Conservation (phyloP, 2,888 invertebrate species). For the Euspilapteryx auroguttella region DNA sequence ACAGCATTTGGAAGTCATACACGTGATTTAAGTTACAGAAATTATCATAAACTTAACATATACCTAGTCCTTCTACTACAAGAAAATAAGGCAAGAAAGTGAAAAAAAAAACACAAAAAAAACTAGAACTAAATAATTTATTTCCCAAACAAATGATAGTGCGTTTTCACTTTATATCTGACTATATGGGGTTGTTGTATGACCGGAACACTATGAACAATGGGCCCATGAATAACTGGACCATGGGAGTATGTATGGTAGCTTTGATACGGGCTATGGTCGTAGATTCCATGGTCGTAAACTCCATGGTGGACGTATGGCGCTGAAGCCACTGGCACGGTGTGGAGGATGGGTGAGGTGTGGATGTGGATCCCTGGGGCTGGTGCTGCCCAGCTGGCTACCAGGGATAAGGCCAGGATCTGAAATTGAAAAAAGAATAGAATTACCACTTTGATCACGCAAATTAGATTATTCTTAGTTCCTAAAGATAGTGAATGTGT, state of each 20-base stretch:
- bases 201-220: conserved; percentile 19
- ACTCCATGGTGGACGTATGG: conserved; percentile 3
- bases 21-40: too few species aligned
- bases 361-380: conserved; percentile 17
- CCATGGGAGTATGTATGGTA: conserved; percentile 15
- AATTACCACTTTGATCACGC: background rate
- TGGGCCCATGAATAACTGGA: too few species aligned
- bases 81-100: too few species aligned
- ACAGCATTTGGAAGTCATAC: too few species aligned
- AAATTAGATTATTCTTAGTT: too few species aligned
- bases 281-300: too few species aligned
- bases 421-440: conserved; percentile 7
- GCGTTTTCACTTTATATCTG: conserved; percentile 8
- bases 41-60: too few species aligned
- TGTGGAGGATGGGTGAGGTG: conserved; percentile 12
- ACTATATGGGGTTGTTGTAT: conserved; percentile 21
- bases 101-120: too few species aligned
- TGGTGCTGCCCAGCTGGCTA: conserved; percentile 9
- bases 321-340: conserved; percentile 7
- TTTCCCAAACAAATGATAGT: conserved; percentile 6
- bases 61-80: too few species aligned
- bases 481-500: too few species aligned
- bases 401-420: conserved; percentile 8
- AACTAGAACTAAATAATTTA: background rate
- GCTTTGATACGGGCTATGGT: background rate